Base-by-base conservation (phyloP, 92 coral and sea anemone species). In the Heliopora coerulea region DNA sequence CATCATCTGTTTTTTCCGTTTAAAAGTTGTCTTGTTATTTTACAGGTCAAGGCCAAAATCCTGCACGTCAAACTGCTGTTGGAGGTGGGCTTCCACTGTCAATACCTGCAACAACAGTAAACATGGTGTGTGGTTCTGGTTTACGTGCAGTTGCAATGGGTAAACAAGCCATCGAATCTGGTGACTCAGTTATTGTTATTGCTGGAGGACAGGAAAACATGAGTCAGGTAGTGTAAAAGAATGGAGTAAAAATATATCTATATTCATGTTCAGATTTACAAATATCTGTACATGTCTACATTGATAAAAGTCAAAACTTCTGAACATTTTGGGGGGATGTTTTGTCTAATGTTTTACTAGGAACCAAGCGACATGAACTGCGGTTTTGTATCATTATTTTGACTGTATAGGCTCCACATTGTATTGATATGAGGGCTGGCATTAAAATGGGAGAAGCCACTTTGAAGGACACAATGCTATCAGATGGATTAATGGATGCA, bases 201-300 rank as follows among this genome's bases (percentile, higher is more conserved):
- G 99, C 99, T 25, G 99, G 99, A 1, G 99, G 99, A 12, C 96
- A 95, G 59, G 99, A 95, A 63, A 90, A 92, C 59, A 95, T 95
- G 99, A 95, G 99, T 74, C 95, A 90, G 85, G 99, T 88, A 75
- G 28, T n/a, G n/a, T n/a, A n/a, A n/a, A n/a, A n/a, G n/a, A n/a
- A n/a, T n/a, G n/a, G n/a, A n/a, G n/a, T n/a, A n/a, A n/a, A n/a
- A n/a, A n/a, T n/a, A n/a, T n/a, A n/a, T n/a, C n/a, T n/a, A n/a
- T n/a, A n/a, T n/a, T n/a, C n/a, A n/a, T n/a, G n/a, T n/a, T n/a
- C n/a, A n/a, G n/a, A n/a, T n/a, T n/a, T n/a, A n/a, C n/a, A n/a
- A n/a, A n/a, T n/a, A n/a, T n/a, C n/a, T n/a, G n/a, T n/a, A n/a
- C n/a, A n/a, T n/a, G n/a, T n/a, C n/a, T n/a, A n/a, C n/a, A n/a